Evolutionary conservation across 2,113 vertebrate genomes (phyloP).

Genomic region (Rhadina sibilatrix): DNA sequence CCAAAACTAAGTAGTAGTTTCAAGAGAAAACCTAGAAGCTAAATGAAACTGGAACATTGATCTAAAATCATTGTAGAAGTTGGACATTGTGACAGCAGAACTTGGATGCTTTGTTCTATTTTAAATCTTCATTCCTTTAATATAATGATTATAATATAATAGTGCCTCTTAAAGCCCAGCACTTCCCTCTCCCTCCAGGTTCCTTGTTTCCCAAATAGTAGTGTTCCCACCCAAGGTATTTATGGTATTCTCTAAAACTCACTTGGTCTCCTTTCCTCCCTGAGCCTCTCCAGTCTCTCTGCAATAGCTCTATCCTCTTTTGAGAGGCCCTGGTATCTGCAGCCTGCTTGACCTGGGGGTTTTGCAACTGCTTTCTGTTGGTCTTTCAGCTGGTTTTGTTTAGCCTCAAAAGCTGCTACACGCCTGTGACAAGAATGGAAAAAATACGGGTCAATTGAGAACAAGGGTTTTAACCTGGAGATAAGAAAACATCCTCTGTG

Average conservation of each 20-base stretch:
- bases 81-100: not conserved
- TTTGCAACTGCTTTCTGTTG: conserved; percentile 51
- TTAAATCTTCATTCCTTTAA: not conserved
- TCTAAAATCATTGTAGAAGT: not conserved
- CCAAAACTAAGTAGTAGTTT: not conserved
- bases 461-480: not conserved
- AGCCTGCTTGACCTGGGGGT: not conserved
- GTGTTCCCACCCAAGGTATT: not conserved
- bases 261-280: conserved; percentile 87
- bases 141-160: not conserved
- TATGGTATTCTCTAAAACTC: conserved; percentile 25
- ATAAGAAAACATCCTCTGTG: not conserved
- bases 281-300: conserved; percentile 89
- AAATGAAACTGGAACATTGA: not conserved
- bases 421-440: conserved; percentile 75
- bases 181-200: not conserved
- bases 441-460: not conserved
- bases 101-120: not conserved
- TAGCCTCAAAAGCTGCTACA: conserved; percentile 88
- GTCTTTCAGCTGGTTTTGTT: conserved; percentile 71
- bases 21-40: not conserved
- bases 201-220: not conserved
- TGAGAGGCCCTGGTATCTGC: conserved; percentile 71
- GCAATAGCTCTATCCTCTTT: conserved; percentile 87
- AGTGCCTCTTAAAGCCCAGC: not conserved